These are phyloP conservation scores for Callipepla californica DNA, from an alignment of 2,113 vertebrate genomes.

Conservation along the genomic window DNA sequence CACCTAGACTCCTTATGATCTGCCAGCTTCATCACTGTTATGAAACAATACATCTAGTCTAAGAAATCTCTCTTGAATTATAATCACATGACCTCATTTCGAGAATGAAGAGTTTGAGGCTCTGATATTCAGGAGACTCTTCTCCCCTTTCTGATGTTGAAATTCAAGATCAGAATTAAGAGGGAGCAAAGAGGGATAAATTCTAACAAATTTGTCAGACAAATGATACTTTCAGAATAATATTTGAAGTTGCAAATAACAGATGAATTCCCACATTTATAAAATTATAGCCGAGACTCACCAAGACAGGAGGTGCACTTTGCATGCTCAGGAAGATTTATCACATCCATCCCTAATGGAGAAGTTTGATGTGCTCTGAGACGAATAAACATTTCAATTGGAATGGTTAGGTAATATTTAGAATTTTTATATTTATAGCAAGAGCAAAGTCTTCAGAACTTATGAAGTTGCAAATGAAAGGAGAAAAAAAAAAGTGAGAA, in stretches of 20 bases:
- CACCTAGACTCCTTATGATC: not conserved
- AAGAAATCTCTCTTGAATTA: not conserved
- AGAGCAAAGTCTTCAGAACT: not conserved
- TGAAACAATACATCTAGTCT: not conserved
- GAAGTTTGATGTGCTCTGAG: not conserved
- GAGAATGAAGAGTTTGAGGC: not conserved
- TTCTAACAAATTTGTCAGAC: not conserved
- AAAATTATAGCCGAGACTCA: not conserved
- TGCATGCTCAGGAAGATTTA: not conserved
- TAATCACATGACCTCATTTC: accelerated
- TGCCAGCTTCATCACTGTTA: not conserved
- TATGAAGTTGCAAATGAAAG: not conserved
- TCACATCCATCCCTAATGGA: accelerated
- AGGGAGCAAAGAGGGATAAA: not conserved
- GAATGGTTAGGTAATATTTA: not conserved
- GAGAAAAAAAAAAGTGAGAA: not conserved
- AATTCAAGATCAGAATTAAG: not conserved
- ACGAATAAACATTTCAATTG: not conserved
- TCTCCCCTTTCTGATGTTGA: not conserved
- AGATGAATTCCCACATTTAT: not conserved
- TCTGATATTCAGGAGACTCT: not conserved
- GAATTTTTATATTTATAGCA: not conserved
- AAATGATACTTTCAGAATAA: not conserved
- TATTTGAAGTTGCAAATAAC: not conserved
- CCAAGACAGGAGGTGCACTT: not conserved